These are phyloP conservation scores for Phalacrocorax brasilianus DNA, from an alignment of 2,113 vertebrate genomes.

Conservation along the genomic window DNA sequence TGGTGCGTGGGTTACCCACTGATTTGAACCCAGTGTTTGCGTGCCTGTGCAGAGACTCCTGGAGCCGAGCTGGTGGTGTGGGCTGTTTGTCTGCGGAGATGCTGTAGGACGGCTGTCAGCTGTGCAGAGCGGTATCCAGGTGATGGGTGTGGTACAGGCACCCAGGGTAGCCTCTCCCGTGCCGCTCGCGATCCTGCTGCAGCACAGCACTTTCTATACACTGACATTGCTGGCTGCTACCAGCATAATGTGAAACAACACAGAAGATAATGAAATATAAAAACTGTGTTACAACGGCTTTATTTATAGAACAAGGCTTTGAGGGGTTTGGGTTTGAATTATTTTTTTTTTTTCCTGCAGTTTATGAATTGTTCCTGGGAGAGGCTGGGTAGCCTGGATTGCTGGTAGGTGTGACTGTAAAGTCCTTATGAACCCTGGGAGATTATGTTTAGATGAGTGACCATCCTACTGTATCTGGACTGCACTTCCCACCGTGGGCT, in stretches of 20 bases:
- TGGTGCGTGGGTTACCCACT: background rate
- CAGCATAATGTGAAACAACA: background rate
- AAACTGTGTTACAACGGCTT: background rate
- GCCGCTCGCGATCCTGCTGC: background rate
- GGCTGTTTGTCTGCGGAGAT: background rate
- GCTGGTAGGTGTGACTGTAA: background rate
- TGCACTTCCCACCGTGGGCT: background rate
- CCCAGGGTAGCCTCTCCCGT: background rate
- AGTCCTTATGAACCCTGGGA: background rate
- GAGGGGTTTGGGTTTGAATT: background rate
- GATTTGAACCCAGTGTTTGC: background rate
- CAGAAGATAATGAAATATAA: background rate
- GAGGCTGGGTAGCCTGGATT: background rate
- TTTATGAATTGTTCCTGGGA: conserved; percentile 5
- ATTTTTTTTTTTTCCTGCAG: background rate
- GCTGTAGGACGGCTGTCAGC: background rate
- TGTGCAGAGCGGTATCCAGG: background rate
- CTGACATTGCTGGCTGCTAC: background rate
- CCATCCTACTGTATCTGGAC: background rate
- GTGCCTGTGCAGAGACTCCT: background rate
- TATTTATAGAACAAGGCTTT: conserved; percentile 48
- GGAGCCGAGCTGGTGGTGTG: background rate
- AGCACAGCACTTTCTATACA: background rate
- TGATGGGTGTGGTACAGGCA: background rate
- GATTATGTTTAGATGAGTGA: background rate